A percentile compares a stretch with the other conserved stretches of the same genome.
Evolutionary conservation across 2,888 invertebrate genomes (phyloP).

Genomic region (Spisula subtruncata): DNA sequence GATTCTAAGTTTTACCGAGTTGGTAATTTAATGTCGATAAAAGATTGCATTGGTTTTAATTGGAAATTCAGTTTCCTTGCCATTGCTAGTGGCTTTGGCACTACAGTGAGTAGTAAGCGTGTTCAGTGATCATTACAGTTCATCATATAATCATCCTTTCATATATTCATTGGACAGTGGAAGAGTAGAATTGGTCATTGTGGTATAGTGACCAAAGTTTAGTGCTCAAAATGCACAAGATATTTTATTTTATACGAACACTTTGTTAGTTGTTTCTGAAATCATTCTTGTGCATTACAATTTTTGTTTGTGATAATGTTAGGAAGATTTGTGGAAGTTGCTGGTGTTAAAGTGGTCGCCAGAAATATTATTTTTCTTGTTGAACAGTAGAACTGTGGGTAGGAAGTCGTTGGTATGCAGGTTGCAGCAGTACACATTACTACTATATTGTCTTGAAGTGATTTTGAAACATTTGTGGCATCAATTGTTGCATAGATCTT

Average conservation of each 20-base stretch:
- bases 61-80: background rate
- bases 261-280: slow-evolving; percentile 19
- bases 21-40: background rate
- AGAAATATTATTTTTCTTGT: background rate
- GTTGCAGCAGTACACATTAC: background rate
- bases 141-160: background rate
- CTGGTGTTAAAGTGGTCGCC: slow-evolving; percentile 2
- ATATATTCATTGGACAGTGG: background rate
- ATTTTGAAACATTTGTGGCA: background rate
- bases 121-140: slow-evolving; percentile 23
- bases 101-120: background rate
- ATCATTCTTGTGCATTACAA: slow-evolving; percentile 26
- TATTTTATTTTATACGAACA: slow-evolving; percentile 6
- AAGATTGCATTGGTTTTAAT: background rate
- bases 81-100: background rate
- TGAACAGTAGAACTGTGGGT: background rate
- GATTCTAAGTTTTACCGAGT: background rate
- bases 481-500: too few species aligned
- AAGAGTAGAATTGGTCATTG: slow-evolving; percentile 10
- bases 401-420: slow-evolving; percentile 17
- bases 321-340: background rate
- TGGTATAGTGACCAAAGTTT: slow-evolving; percentile 4
- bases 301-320: slow-evolving; percentile 39
- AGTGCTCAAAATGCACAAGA: slow-evolving; percentile 29
- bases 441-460: background rate